These are phyloP conservation scores for Ibycter americanus DNA, from an alignment of 2,797 vertebrate genomes.

Conservation along the genomic window DNA sequence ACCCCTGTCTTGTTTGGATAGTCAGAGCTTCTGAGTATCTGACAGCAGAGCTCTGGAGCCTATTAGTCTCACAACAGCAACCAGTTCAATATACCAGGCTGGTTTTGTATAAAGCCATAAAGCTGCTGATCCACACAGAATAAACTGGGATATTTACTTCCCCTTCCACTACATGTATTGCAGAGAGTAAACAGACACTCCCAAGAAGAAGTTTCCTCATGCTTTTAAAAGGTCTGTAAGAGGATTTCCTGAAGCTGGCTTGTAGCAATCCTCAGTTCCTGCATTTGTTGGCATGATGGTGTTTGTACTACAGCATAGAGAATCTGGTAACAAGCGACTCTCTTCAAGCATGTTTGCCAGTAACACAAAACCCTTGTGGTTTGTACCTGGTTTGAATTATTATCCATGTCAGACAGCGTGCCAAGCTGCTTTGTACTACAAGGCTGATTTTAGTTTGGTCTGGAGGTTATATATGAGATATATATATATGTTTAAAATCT, in stretches of 20 bases:
- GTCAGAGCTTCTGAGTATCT: not conserved
- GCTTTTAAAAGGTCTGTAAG: not conserved
- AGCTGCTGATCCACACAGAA: not conserved
- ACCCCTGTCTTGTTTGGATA: not conserved
- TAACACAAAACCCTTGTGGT: not conserved
- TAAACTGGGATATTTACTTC: not conserved
- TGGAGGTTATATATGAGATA: not conserved
- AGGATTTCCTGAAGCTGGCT: conserved; percentile 52
- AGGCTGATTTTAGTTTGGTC: not conserved
- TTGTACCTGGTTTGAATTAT: not conserved
- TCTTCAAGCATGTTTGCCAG: not conserved
- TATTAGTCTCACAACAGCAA: not conserved
- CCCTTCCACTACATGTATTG: not conserved
- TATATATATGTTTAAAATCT: not conserved
- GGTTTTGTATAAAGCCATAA: not conserved
- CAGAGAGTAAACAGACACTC: not conserved
- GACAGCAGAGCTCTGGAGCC: not conserved
- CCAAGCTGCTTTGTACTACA: not conserved
- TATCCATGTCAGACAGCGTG: not conserved
- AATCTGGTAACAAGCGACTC: not conserved
- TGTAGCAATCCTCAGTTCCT: conserved; percentile 15
- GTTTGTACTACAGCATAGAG: not conserved
- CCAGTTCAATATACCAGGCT: not conserved
- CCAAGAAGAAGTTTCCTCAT: not conserved
- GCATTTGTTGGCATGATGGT: not conserved